Conservation (phyloP, 2,888 invertebrate species). For the Apamea crenata region DNA sequence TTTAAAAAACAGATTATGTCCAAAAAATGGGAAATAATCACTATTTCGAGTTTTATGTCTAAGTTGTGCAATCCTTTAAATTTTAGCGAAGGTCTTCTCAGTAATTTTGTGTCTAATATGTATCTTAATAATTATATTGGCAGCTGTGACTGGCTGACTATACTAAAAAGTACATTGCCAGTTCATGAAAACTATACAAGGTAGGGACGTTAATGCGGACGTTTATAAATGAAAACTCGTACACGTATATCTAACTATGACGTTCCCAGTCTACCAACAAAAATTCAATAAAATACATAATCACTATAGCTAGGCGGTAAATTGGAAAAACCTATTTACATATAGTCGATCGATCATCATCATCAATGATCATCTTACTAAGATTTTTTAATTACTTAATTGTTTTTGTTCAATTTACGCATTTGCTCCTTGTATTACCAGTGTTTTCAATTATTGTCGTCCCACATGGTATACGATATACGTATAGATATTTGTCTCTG, state of each 20-base stretch:
- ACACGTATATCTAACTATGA: neutral
- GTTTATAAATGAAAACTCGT: no score
- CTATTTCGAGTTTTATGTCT: neutral
- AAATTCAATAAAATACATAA: neutral
- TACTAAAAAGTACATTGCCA: no score
- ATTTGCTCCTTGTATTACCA: neutral
- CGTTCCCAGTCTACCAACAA: neutral
- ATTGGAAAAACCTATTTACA: neutral
- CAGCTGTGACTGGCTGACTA: no score
- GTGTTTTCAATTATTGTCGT: neutral
- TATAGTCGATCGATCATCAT: no score
- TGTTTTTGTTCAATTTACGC: no score
- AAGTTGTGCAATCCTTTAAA: neutral
- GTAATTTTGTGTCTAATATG: neutral
- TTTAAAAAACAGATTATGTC: neutral
- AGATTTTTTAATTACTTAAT: neutral
- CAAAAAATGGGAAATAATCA: neutral
- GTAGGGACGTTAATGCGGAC: no score
- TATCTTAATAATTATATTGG: no score
- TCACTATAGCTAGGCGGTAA: neutral
- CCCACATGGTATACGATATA: no score
- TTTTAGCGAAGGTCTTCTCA: neutral
- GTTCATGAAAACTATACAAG: no score
- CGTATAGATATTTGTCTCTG: no score
- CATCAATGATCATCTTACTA: no score